A percentile compares a stretch with the other conserved stretches of the same genome.
Evolutionary conservation across 2,113 vertebrate genomes (phyloP).

Genomic region (Austrofundulus limnaeus): DNA sequence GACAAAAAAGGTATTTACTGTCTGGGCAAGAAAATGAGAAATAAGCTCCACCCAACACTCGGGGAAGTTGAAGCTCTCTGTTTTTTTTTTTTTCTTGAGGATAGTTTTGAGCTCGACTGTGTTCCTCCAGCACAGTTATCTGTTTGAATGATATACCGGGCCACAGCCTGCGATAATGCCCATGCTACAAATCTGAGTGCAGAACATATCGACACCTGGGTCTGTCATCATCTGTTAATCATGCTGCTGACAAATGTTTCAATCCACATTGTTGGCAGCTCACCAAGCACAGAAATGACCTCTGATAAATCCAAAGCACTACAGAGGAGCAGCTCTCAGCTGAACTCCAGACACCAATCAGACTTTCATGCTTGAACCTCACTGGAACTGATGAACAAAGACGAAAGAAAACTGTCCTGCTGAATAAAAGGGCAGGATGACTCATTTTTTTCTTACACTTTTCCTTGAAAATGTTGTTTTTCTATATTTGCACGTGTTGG

Average conservation of each 20-base stretch:
- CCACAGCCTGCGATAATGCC: constrained; percentile 65
- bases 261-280: constrained; percentile 66
- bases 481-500: too few relatives aligned
- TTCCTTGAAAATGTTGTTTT: background rate
- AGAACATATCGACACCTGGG: constrained; percentile 75
- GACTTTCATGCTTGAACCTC: constrained; percentile 22
- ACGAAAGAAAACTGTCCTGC: background rate
- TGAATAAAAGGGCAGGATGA: background rate
- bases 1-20: constrained; percentile 78
- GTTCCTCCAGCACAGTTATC: constrained; percentile 35
- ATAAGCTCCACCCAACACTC: constrained; percentile 59
- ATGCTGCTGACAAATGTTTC: constrained; percentile 67
- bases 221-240: constrained; percentile 80
- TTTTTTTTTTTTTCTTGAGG: constrained; percentile 12
- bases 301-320: constrained; percentile 64
- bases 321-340: constrained; percentile 18
- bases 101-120: constrained; percentile 7
- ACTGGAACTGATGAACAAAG: background rate
- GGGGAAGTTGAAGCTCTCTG: constrained; percentile 42
- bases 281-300: constrained; percentile 62
- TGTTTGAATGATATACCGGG: constrained; percentile 69
- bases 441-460: background rate
- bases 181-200: constrained; percentile 75
- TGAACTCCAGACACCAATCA: constrained; percentile 29
- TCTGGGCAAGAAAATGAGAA: constrained; percentile 73